Conservation (phyloP, 2,797 vertebrate genomes). For the Myotis vivesi region DNA sequence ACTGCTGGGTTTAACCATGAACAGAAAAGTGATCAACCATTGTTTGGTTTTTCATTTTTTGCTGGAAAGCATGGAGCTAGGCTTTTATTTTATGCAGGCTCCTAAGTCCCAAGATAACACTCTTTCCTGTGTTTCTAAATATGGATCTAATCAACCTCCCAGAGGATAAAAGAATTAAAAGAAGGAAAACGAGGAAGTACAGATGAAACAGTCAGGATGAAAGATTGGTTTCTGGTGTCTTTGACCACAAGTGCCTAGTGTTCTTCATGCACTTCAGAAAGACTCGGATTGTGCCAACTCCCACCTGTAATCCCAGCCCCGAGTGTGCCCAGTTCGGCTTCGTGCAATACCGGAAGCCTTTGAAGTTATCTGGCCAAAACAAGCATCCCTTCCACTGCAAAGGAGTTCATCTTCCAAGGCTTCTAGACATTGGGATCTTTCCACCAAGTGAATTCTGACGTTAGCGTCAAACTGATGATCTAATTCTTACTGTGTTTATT, state of each 20-base stretch:
- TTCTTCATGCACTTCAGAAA: slow-evolving; percentile 5
- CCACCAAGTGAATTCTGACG: background rate
- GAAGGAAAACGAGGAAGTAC: background rate
- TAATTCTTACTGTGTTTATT: background rate
- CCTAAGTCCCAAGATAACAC: background rate
- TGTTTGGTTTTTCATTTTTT: slow-evolving; percentile 32
- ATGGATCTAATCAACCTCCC: slow-evolving; percentile 27
- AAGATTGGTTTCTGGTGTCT: slow-evolving; percentile 28
- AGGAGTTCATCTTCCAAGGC: background rate
- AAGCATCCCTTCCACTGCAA: background rate
- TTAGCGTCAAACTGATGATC: background rate
- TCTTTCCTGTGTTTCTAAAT: slow-evolving; percentile 30
- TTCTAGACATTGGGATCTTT: background rate
- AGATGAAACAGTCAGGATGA: slow-evolving; percentile 1
- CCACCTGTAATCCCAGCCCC: background rate
- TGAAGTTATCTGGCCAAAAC: background rate
- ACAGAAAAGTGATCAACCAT: background rate
- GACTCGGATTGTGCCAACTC: background rate
- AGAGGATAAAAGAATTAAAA: background rate
- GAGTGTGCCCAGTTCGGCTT: background rate
- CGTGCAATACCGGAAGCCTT: background rate
- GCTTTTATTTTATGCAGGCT: background rate
- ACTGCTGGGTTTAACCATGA: background rate
- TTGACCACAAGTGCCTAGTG: background rate
- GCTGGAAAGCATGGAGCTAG: background rate